These are phyloP conservation scores for Sinhomidia bicolor DNA, from an alignment of 2,888 invertebrate species.

Conservation along the genomic window DNA sequence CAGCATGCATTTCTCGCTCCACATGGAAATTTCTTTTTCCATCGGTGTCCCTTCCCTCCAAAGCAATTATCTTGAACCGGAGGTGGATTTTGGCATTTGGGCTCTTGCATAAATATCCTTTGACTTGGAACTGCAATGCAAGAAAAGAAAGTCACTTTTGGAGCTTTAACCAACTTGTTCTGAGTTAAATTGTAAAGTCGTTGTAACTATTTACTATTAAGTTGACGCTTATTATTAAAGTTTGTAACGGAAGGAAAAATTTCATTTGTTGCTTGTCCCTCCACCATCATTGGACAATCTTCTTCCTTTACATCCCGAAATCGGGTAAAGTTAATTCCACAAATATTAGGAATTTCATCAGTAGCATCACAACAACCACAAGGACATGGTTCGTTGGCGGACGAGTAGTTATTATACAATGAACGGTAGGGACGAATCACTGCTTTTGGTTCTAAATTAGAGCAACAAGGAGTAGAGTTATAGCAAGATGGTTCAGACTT, in stretches of 20 bases:
- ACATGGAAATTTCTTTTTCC: slow-evolving; percentile 44
- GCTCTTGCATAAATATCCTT: slow-evolving; percentile 31
- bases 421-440: neutral
- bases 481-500: neutral
- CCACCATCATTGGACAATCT: slow-evolving; percentile 34
- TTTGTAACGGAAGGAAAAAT: slow-evolving; percentile 49
- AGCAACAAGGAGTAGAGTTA: neutral
- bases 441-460: neutral
- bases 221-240: neutral
- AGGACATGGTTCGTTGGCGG: neutral
- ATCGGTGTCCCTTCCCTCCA: slow-evolving; percentile 26
- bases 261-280: slow-evolving; percentile 36
- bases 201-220: slow-evolving; percentile 31
- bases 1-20: slow-evolving; percentile 15
- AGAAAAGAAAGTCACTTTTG: slow-evolving; percentile 34
- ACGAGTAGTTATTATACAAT: neutral
- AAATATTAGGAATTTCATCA: slow-evolving; percentile 45
- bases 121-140: slow-evolving; percentile 21
- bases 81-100: slow-evolving; percentile 52
- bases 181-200: neutral
- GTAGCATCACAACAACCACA: slow-evolving; percentile 40
- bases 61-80: slow-evolving; percentile 26
- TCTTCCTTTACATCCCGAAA: slow-evolving; percentile 38
- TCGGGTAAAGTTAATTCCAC: slow-evolving; percentile 51
- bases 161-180: slow-evolving; percentile 20